phyloP scores from a whole-genome alignment of 2,797 vertebrate species.

The Tiaroga cobitis region DNA sequence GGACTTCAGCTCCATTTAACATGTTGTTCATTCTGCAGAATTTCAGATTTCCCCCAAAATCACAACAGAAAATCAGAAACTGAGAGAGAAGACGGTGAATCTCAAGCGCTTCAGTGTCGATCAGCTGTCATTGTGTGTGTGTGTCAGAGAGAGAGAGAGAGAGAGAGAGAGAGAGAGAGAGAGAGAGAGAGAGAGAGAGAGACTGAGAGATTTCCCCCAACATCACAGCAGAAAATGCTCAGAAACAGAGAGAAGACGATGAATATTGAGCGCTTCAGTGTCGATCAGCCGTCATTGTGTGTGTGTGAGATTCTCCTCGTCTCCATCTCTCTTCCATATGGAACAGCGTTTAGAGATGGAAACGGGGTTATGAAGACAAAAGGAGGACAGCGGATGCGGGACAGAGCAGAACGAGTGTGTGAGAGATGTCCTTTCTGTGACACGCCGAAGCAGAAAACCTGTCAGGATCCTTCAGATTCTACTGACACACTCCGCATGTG shows the following conservation, averaged over 20 bases:
- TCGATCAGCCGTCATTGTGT: no score
- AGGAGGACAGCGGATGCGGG: not conserved
- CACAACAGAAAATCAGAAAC: not conserved
- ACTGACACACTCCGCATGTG: not conserved
- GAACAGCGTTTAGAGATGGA: conserved; percentile 25
- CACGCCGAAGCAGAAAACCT: not conserved
- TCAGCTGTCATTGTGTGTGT: no score
- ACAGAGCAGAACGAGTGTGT: not conserved
- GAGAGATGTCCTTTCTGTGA: conserved; percentile 4
- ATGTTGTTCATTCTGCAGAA: not conserved
- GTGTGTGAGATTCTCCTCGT: not conserved
- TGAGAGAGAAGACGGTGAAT: not conserved
- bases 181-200: no score
- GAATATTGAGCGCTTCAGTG: not conserved
- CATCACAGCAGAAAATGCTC: not conserved
- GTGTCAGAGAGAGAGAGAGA: no score
- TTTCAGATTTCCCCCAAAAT: not conserved
- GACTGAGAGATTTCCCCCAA: not conserved
- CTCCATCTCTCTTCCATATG: no score
- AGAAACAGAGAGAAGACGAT: not conserved
- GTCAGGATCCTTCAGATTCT: conserved; percentile 7
- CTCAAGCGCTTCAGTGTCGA: no score
- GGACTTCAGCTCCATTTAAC: not conserved
- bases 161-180: no score
- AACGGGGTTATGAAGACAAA: not conserved